These are phyloP conservation scores for Dallia pectoralis DNA, from an alignment of 2,797 vertebrate species.

Conservation along the genomic window DNA sequence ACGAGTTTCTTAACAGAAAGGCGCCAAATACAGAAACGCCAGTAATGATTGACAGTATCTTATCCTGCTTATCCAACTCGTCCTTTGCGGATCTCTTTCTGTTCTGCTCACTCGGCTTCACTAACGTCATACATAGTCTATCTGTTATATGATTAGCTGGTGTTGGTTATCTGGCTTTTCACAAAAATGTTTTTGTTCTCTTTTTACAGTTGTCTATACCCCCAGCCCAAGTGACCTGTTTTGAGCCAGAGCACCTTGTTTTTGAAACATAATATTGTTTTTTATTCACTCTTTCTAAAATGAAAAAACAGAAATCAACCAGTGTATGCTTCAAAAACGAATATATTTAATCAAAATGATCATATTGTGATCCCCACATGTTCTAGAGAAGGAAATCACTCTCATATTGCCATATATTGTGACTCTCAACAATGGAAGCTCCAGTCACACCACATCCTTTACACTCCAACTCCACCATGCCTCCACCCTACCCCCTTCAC, in stretches of 20 bases:
- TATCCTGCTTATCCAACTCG: too few species aligned
- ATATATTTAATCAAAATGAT: background rate
- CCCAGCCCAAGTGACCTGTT: background rate
- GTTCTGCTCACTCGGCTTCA: too few species aligned
- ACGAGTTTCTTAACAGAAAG: too few species aligned
- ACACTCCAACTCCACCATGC: slow-evolving; percentile 44
- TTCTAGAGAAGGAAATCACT: background rate
- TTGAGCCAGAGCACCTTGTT: background rate
- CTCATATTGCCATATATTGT: background rate
- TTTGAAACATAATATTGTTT: background rate
- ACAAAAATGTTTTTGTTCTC: background rate
- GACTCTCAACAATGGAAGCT: slow-evolving; percentile 58
- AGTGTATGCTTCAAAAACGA: background rate
- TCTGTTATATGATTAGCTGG: too few species aligned
- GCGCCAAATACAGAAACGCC: too few species aligned
- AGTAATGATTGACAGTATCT: too few species aligned
- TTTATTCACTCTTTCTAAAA: background rate
- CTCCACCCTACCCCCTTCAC: slow-evolving; percentile 66
- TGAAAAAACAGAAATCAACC: background rate
- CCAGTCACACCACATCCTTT: slow-evolving; percentile 24
- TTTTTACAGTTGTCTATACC: background rate
- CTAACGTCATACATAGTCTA: background rate
- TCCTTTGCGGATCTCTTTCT: too few species aligned
- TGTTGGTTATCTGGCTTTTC: background rate
- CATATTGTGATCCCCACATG: background rate